Conservation (phyloP, 1,140 invertebrate genomes). For the Drosophila obscura region DNA sequence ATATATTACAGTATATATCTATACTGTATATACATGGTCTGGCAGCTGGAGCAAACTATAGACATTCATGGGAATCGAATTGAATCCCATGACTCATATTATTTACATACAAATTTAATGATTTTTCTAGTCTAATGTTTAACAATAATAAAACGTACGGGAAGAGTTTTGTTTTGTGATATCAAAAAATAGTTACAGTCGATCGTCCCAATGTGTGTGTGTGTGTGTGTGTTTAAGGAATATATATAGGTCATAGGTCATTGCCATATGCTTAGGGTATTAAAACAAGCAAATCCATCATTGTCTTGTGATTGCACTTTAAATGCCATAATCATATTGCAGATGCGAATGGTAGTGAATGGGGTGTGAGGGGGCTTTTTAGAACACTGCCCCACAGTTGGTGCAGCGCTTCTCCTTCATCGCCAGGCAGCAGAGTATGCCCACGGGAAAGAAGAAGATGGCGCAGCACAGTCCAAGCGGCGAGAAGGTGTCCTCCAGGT, state of each 20-base stretch:
- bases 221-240: slow-evolving; percentile 3
- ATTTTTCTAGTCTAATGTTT: slow-evolving; percentile 43
- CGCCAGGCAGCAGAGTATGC: slow-evolving; percentile 90
- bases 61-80: background rate
- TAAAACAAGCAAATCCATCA: background rate
- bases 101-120: slow-evolving; percentile 62
- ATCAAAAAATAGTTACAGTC: slow-evolving; percentile 31
- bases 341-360: background rate
- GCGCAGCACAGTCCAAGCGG: slow-evolving; percentile 91
- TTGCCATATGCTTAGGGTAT: background rate
- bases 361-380: background rate
- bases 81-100: slow-evolving; percentile 14
- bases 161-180: slow-evolving; percentile 31
- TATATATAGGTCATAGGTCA: slow-evolving; percentile 13
- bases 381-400: slow-evolving; percentile 91
- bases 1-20: slow-evolving; percentile 11
- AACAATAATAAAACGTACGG: slow-evolving; percentile 44
- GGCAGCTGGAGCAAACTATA: slow-evolving; percentile 14
- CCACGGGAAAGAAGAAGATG: slow-evolving; percentile 92
- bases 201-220: background rate
- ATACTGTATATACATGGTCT: slow-evolving; percentile 3
- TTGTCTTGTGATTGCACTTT: slow-evolving; percentile 1
- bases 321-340: background rate
- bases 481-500: slow-evolving; percentile 91
- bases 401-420: slow-evolving; percentile 90